Conservation (phyloP, 2,888 invertebrate species). For the Dynastes maya region DNA sequence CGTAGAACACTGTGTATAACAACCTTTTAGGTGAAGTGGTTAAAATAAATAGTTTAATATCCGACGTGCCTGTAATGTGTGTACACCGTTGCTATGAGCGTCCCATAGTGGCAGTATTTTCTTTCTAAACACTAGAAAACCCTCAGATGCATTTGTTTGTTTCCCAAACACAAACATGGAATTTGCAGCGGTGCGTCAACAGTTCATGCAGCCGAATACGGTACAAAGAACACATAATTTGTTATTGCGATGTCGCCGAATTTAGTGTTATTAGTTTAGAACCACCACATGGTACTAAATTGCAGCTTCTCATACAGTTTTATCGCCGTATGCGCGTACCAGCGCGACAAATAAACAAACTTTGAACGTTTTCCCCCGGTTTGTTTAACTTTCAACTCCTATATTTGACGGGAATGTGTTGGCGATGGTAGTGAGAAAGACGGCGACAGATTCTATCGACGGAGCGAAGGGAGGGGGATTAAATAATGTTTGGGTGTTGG, state of each 20-base stretch:
- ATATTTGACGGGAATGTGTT: neutral
- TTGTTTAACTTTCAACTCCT: neutral
- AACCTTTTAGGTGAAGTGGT: no score
- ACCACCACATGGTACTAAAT: conserved; percentile 24
- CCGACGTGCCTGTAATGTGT: no score
- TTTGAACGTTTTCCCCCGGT: conserved; percentile 22
- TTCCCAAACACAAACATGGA: conserved; percentile 15
- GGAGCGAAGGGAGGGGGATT: neutral
- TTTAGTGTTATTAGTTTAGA: conserved; percentile 44
- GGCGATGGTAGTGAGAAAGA: neutral
- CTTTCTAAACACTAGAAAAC: neutral
- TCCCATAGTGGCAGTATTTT: neutral
- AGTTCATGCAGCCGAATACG: conserved; percentile 2
- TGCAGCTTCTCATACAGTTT: conserved; percentile 32
- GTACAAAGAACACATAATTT: conserved; percentile 14
- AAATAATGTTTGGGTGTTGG: conserved; percentile 32
- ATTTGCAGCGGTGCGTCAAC: conserved; percentile 3
- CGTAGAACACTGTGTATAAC: no score
- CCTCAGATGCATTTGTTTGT: neutral
- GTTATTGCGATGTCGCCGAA: conserved; percentile 35
- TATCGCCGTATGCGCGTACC: neutral
- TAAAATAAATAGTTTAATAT: no score
- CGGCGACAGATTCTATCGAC: neutral
- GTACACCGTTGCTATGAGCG: no score
- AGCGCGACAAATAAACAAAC: conserved; percentile 33